phyloP scores from a whole-genome alignment of 2,797 vertebrate species.

The Scyliorhinus canicula region DNA sequence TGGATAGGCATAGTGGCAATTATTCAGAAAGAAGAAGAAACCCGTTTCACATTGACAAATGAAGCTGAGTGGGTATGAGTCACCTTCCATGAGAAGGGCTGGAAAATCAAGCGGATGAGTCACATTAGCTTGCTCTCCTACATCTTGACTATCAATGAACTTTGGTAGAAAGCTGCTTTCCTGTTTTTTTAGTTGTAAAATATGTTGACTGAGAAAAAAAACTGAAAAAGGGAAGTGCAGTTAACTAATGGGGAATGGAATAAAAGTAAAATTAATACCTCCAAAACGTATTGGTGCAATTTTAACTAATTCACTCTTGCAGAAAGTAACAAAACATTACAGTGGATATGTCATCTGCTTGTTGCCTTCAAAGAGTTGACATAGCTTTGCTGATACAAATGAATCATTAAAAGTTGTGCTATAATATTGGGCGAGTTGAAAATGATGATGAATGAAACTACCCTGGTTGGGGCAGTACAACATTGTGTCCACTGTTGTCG shows the following conservation, averaged over 20 bases:
- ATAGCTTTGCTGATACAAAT: not conserved
- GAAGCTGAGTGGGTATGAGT: not conserved
- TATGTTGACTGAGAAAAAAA: not conserved
- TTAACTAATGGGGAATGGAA: not conserved
- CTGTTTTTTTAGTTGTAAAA: not conserved
- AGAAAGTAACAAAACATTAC: not conserved
- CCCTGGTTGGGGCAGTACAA: not conserved
- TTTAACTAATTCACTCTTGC: not conserved
- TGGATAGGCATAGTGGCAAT: not conserved
- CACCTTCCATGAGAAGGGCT: not conserved
- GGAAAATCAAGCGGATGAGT: conserved; percentile 1
- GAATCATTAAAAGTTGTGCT: not conserved
- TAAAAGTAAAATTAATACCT: not conserved
- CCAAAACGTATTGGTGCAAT: not conserved
- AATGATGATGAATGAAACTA: not conserved
- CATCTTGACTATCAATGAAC: not conserved
- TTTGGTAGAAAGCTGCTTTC: not conserved
- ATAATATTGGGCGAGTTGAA: not conserved
- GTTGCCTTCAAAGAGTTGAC: not conserved
- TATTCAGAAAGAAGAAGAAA: not conserved
- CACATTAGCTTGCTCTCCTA: not conserved
- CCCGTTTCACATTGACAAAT: not conserved
- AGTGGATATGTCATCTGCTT: too few relatives aligned
- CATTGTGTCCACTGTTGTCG: not conserved
- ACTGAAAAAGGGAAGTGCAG: not conserved